These are phyloP conservation scores for Neocrepidodera transversa DNA, from an alignment of 2,888 invertebrate genomes.

Conservation along the genomic window DNA sequence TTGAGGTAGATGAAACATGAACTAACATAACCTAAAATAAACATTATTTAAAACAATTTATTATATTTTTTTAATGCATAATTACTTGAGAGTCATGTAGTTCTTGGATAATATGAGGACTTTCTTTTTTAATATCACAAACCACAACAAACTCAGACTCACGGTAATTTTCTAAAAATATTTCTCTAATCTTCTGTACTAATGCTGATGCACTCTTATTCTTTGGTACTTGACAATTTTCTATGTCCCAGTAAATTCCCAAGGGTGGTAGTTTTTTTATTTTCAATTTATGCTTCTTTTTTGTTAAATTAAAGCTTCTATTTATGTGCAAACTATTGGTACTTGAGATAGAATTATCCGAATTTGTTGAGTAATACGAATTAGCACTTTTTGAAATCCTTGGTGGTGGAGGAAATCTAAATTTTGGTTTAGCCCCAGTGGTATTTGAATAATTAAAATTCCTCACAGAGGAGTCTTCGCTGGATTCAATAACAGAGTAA, in stretches of 20 bases:
- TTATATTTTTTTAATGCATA: neutral
- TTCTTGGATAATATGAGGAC: conserved; percentile 77
- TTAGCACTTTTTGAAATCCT: conserved; percentile 50
- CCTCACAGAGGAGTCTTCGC: conserved; percentile 38
- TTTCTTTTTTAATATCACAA: conserved; percentile 87
- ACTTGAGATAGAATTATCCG: conserved; percentile 50
- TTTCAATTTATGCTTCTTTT: conserved; percentile 37
- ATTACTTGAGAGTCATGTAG: conserved; percentile 81
- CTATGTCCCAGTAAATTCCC: conserved; percentile 93
- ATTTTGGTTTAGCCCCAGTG: conserved; percentile 42
- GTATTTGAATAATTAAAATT: conserved; percentile 41
- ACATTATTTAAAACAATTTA: conserved; percentile 28
- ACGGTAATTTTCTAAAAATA: conserved; percentile 76
- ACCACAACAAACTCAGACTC: conserved; percentile 91
- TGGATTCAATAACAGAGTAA: conserved; percentile 38
- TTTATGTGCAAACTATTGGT: conserved; percentile 15
- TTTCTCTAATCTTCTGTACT: conserved; percentile 77
- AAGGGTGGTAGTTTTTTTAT: conserved; percentile 67
- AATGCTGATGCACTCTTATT: conserved; percentile 81
- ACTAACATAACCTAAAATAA: conserved; percentile 77
- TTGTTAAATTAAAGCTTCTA: conserved; percentile 35
- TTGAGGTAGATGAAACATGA: conserved; percentile 84
- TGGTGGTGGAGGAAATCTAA: conserved; percentile 45
- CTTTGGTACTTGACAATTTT: conserved; percentile 87
- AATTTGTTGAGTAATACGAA: conserved; percentile 49